Evolutionary conservation across 1,140 invertebrate genomes (phyloP), one percentile per base, ranked within the genome.

Genomic region (Tetramorium alpestre): DNA sequence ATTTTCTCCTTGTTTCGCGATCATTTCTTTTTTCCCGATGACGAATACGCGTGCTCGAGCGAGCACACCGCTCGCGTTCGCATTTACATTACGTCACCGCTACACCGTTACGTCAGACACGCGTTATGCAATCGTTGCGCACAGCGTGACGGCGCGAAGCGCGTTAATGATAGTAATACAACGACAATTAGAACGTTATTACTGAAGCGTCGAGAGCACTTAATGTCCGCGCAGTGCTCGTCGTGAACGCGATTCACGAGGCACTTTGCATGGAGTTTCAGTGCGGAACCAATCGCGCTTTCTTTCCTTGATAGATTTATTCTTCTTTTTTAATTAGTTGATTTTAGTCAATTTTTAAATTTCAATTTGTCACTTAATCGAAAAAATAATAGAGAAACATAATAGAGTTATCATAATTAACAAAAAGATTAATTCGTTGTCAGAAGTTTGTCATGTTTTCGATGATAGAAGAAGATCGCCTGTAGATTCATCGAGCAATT

Each of bases 151-250:
- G 89, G 51, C 33, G 58, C 49, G 77, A 84, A 76, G 60, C 72
- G 81, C 87, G 87, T 82, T 88, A 91, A 91, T 91, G 87, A 77
- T 41, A 64, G 89, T 80, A 86, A 90, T 90, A 75, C 90, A 90
- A 90, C 84, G 82, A 78, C 89, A 90, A 91, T 90, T 91, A 91
- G 85, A 88, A 84, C 87, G 78, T 76, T 87, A 90, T 91, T 91
- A 86, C 76, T 56, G 72, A 90, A 89, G 76, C 87, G 76, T 81
- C 76, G 80, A 56, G 84, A 87, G 70, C 76, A 80, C 87, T 89
- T 88, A 89, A 89, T 72, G 44, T 54, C 56, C 56, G 22, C 44
- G 1, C 75, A 11, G 33, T 38, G 58, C 16, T 51, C 25, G 4
- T 73, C 76, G 81, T 33, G 60, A 72, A 33, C 51, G 88, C 73